These are phyloP conservation scores for Rhorus exstirpatorius DNA, from an alignment of 2,888 invertebrate genomes.

Conservation along the genomic window DNA sequence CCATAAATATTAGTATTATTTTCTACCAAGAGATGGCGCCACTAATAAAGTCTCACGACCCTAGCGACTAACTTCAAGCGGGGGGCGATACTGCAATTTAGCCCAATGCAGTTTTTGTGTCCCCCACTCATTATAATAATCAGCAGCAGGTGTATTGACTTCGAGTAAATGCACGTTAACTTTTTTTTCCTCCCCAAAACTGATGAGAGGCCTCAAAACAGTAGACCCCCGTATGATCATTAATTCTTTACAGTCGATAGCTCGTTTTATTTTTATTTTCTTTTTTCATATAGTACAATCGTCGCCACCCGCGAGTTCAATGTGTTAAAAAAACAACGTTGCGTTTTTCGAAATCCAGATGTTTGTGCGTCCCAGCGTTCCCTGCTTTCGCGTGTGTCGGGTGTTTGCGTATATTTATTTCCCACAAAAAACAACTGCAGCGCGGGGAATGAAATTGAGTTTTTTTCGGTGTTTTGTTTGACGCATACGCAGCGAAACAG, in stretches of 20 bases:
- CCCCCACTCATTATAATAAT: slow-evolving; percentile 16
- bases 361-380: not conserved
- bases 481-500: not conserved
- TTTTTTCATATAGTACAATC: too few species aligned
- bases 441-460: not conserved
- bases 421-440: slow-evolving; percentile 14
- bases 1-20: too few species aligned
- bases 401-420: slow-evolving; percentile 26
- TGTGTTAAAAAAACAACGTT: not conserved
- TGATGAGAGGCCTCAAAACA: too few species aligned
- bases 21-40: too few species aligned
- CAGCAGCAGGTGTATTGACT: slow-evolving; percentile 44
- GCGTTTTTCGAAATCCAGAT: slow-evolving; percentile 4
- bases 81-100: too few species aligned
- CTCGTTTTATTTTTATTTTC: too few species aligned
- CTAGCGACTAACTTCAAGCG: too few species aligned
- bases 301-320: too few species aligned
- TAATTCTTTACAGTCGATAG: too few species aligned
- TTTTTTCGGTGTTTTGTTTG: not conserved
- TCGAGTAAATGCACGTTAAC: slow-evolving; percentile 12
- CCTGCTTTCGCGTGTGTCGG: not conserved
- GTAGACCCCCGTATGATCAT: too few species aligned
- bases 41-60: too few species aligned
- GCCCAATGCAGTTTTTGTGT: not conserved
- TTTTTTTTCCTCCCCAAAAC: slow-evolving; percentile 29